Conservation (phyloP, 2,113 vertebrate species). For the Albula glossodonta region DNA sequence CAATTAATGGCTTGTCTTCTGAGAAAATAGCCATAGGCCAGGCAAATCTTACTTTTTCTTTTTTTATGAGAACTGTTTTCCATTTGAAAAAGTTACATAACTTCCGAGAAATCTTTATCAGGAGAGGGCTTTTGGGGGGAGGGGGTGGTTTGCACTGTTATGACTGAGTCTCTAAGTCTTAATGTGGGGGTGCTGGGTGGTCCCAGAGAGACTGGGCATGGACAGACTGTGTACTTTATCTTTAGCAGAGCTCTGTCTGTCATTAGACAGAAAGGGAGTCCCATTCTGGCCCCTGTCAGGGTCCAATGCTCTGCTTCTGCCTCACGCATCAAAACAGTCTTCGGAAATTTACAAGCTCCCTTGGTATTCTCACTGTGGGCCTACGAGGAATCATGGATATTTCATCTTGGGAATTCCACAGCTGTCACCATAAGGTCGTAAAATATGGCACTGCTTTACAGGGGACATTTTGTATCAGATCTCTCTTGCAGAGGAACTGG, state of each 20-base stretch:
- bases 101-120: constrained; percentile 26
- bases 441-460: not conserved
- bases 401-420: not conserved
- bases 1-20: constrained; percentile 13
- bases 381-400: constrained; percentile 34
- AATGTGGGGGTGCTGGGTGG: constrained; percentile 28
- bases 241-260: constrained; percentile 43
- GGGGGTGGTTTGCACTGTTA: constrained; percentile 19
- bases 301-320: constrained; percentile 30
- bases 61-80: constrained; percentile 18
- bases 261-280: constrained; percentile 47
- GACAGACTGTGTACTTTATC: constrained; percentile 50
- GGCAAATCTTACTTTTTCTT: constrained; percentile 3
- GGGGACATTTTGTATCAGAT: not conserved
- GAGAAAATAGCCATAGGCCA: constrained; percentile 5
- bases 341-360: constrained; percentile 40
- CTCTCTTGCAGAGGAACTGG: no score
- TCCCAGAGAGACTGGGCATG: constrained; percentile 31
- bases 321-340: constrained; percentile 28
- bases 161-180: constrained; percentile 1
- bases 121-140: not conserved
- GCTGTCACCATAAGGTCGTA: constrained; percentile 18
- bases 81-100: constrained; percentile 19
- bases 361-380: constrained; percentile 30
- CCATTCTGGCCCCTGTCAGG: constrained; percentile 47